Conservation (phyloP, 2,888 invertebrate genomes). For the Meteorus cinctellus region DNA sequence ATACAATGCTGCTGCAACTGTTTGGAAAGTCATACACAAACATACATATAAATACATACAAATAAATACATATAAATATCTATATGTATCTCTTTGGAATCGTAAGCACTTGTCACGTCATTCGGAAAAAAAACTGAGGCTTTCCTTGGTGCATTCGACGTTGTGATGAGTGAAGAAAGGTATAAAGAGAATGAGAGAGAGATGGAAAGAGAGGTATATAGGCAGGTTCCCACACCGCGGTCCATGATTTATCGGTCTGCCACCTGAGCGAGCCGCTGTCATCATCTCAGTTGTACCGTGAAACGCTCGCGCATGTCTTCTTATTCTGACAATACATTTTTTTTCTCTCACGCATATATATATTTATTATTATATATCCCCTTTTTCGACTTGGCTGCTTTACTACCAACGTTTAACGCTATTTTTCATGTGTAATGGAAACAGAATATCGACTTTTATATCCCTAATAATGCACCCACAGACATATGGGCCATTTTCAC, state of each 20-base stretch:
- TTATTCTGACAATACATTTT: conserved; percentile 30
- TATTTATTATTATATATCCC: neutral
- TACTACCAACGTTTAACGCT: neutral
- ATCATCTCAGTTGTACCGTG: conserved; percentile 63
- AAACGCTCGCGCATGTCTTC: conserved; percentile 53
- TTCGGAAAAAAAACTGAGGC: conserved; percentile 22
- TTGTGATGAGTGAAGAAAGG: conserved; percentile 15
- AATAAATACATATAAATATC: neutral
- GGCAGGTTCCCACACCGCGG: conserved; percentile 65
- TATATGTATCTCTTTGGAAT: neutral
- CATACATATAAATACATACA: neutral
- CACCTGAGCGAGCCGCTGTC: conserved; percentile 67
- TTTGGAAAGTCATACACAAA: neutral
- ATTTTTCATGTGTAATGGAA: conserved; percentile 3
- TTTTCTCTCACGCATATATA: neutral
- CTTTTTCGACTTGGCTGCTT: conserved; percentile 11
- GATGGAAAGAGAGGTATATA: conserved; percentile 30
- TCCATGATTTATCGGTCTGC: conserved; percentile 69
- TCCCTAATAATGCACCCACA: neutral
- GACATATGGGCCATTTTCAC: neutral
- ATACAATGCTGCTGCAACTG: neutral
- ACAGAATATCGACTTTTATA: neutral
- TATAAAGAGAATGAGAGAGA: conserved; percentile 12
- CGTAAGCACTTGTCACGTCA: conserved; percentile 26
- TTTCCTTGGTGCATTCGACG: conserved; percentile 23